Conservation (phyloP, 1,140 invertebrate genomes). For the Drosophila tropicalis region DNA sequence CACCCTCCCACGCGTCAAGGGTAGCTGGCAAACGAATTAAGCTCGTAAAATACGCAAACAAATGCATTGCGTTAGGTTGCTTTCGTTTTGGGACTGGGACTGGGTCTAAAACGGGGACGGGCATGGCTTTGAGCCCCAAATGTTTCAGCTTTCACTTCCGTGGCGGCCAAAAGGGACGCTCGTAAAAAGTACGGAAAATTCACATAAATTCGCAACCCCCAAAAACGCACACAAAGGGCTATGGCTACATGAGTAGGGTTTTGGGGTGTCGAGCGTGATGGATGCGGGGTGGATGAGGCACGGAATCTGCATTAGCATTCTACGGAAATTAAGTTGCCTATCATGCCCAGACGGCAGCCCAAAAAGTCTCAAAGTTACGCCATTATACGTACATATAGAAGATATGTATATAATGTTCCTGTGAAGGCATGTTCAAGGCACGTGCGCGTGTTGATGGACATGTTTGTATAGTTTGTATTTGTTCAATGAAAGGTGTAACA, state of each 20-base stretch:
- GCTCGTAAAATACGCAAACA: conserved; percentile 67
- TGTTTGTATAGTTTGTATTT: conserved; percentile 13
- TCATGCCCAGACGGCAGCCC: conserved; percentile 43
- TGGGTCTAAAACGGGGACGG: neutral
- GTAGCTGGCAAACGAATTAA: conserved; percentile 69
- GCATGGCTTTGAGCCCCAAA: conserved; percentile 26
- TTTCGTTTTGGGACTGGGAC: conserved; percentile 53
- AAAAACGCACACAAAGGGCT: conserved; percentile 25
- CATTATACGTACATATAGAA: conserved; percentile 8
- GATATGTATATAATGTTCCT: conserved; percentile 16
- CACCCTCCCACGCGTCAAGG: conserved; percentile 43
- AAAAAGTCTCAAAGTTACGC: conserved; percentile 38
- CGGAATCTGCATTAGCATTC: conserved; percentile 76
- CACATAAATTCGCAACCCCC: conserved; percentile 71
- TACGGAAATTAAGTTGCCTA: conserved; percentile 66
- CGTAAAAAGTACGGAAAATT: conserved; percentile 55
- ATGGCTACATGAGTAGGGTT: neutral
- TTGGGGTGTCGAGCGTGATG: neutral
- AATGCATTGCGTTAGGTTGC: conserved; percentile 44
- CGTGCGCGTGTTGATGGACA: conserved; percentile 40
- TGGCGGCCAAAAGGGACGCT: conserved; percentile 44
- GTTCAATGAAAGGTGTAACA: conserved; percentile 6
- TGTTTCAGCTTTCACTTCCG: conserved; percentile 55
- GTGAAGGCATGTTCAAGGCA: conserved; percentile 16
- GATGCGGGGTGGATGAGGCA: neutral